Evolutionary conservation across 2,797 vertebrate genomes (phyloP).

Genomic region (Phataginus tricuspis): DNA sequence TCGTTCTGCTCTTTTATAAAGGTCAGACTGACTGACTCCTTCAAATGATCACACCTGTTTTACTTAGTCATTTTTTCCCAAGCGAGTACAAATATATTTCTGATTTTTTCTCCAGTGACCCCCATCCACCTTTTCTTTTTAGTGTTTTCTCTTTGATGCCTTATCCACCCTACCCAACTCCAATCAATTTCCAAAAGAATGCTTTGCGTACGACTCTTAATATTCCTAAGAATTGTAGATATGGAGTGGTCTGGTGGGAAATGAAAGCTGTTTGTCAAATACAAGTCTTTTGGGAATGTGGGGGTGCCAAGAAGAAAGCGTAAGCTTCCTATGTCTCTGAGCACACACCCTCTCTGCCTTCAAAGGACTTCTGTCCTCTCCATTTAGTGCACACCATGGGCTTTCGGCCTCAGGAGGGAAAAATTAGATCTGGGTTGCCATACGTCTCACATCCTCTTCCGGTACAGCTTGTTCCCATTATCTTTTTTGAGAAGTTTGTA

Average conservation of each 20-base stretch:
- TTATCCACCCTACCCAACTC: not conserved
- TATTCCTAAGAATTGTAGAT: not conserved
- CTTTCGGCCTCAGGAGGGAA: not conserved
- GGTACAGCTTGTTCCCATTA: not conserved
- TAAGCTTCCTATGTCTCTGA: not conserved
- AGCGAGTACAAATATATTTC: constrained; percentile 51
- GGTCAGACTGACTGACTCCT: constrained; percentile 61
- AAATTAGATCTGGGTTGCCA: not conserved
- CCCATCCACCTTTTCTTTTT: constrained; percentile 27
- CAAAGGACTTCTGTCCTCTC: not conserved
- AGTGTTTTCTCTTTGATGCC: constrained; percentile 34
- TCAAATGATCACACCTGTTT: constrained; percentile 63
- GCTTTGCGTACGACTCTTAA: not conserved
- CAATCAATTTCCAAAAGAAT: constrained; percentile 44
- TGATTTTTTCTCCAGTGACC: constrained; percentile 46
- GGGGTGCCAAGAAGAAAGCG: not conserved
- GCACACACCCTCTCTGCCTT: not conserved
- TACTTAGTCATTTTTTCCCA: constrained; percentile 60
- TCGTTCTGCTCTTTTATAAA: constrained; percentile 51
- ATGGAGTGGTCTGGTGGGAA: not conserved
- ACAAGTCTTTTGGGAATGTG: not conserved
- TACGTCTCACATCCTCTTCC: not conserved
- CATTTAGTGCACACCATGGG: not conserved
- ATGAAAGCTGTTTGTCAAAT: not conserved
- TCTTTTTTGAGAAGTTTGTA: not conserved